Conservation (phyloP, 2,888 invertebrate genomes). For the Aplocera efformata region DNA sequence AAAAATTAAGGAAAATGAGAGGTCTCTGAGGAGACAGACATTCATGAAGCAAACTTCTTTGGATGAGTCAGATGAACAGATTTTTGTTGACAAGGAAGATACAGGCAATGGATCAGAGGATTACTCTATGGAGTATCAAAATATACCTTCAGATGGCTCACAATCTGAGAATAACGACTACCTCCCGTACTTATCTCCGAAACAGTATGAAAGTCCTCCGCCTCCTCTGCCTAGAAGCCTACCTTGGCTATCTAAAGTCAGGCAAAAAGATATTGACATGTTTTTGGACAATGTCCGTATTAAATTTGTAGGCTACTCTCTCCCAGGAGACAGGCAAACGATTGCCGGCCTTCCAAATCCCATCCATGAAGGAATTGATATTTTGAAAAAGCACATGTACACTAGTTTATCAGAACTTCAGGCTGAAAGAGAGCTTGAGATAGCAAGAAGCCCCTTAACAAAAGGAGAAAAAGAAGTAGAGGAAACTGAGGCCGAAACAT, state of each 20-base stretch:
- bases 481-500: constrained; percentile 90
- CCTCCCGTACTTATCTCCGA: constrained; percentile 66
- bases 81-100: constrained; percentile 86
- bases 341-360: constrained; percentile 97
- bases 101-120: constrained; percentile 82
- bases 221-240: constrained; percentile 82
- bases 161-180: constrained; percentile 63
- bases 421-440: constrained; percentile 93
- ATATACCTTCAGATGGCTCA: constrained; percentile 61
- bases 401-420: constrained; percentile 96
- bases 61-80: constrained; percentile 88
- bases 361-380: constrained; percentile 97
- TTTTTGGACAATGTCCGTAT: constrained; percentile 94
- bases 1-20: constrained; percentile 73
- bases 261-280: constrained; percentile 94
- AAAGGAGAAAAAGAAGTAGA: constrained; percentile 89
- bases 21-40: constrained; percentile 86
- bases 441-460: constrained; percentile 94
- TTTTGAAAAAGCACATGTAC: constrained; percentile 95
- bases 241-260: constrained; percentile 98
- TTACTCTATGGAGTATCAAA: constrained; percentile 81
- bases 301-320: constrained; percentile 97
- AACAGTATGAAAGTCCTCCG: constrained; percentile 70
- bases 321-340: constrained; percentile 92
- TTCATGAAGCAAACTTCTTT: constrained; percentile 96